Conservation (phyloP, 2,888 invertebrate genomes). For the Griposia aprilina region DNA sequence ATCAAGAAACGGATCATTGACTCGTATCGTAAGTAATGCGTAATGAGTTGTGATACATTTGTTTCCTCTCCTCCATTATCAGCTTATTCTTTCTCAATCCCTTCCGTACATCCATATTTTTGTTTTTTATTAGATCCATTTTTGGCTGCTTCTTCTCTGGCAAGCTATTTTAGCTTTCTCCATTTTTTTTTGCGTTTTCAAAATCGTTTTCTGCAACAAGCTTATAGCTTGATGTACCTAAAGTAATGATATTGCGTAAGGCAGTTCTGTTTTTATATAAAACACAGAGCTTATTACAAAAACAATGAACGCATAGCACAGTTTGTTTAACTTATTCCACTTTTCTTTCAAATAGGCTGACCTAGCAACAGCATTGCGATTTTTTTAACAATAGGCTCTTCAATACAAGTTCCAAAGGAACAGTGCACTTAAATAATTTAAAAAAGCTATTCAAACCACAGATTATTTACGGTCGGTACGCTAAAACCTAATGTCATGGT, state of each 20-base stretch:
- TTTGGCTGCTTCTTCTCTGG: background rate
- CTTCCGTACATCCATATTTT: slow-evolving; percentile 1
- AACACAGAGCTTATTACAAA: slow-evolving; percentile 12
- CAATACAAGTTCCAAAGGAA: slow-evolving; percentile 29
- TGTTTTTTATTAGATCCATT: slow-evolving; percentile 9
- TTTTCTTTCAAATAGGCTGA: slow-evolving; percentile 17
- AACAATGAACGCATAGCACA: slow-evolving; percentile 5
- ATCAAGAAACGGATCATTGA: slow-evolving; percentile 45
- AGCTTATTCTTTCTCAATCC: slow-evolving; percentile 18
- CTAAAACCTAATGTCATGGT: slow-evolving; percentile 75
- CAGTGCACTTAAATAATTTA: slow-evolving; percentile 25
- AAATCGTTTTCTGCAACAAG: background rate
- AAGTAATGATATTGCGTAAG: background rate
- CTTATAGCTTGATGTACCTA: background rate
- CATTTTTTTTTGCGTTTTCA: background rate
- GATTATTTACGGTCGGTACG: slow-evolving; percentile 52
- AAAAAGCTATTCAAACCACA: slow-evolving; percentile 21
- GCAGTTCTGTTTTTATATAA: slow-evolving; percentile 16
- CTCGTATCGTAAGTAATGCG: slow-evolving; percentile 30
- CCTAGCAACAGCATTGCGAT: background rate
- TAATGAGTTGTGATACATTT: slow-evolving; percentile 30
- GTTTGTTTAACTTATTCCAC: background rate
- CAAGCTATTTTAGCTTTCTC: background rate
- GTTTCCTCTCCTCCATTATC: slow-evolving; percentile 19
- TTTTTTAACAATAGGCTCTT: slow-evolving; percentile 19